Percentiles rank a stretch among this genome's conserved stretches.
These are phyloP conservation scores for Mustela nigripes DNA, from an alignment of 2,113 vertebrate species.

Conservation along the genomic window DNA sequence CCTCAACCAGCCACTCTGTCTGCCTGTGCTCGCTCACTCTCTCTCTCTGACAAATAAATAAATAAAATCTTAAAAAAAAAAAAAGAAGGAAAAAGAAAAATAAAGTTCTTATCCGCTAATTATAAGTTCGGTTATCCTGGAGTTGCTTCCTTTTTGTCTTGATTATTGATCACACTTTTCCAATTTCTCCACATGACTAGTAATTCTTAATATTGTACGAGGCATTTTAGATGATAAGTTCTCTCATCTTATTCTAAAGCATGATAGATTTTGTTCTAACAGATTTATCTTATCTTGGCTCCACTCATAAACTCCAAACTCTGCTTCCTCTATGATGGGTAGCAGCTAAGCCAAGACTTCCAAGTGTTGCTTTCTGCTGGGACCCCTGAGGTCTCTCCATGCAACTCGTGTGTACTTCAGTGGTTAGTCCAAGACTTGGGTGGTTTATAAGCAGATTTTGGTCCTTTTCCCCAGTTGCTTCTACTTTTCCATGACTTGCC, in stretches of 20 bases:
- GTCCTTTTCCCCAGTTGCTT: not conserved
- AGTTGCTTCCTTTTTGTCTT: conserved; percentile 14
- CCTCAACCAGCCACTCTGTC: too few species aligned
- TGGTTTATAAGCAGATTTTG: not conserved
- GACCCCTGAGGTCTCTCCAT: not conserved
- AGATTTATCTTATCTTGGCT: not conserved
- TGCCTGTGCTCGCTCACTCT: too few species aligned
- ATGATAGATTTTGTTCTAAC: not conserved
- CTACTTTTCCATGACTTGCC: not conserved
- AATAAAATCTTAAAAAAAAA: too few species aligned
- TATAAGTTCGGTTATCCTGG: not conserved
- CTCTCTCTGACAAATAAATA: too few species aligned
- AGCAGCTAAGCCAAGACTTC: not conserved
- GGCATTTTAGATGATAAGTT: not conserved
- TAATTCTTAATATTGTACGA: not conserved
- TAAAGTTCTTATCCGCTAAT: not conserved
- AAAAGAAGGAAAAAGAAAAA: not conserved
- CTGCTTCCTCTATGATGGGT: not conserved
- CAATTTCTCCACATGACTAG: not conserved
- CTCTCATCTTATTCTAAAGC: not conserved
- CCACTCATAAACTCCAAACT: not conserved
- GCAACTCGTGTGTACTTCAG: not conserved
- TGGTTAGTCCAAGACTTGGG: not conserved
- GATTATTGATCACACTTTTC: not conserved
- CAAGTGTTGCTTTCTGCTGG: not conserved